Base-by-base conservation (phyloP, 2,113 vertebrate species). In the Platycercus adscitus region DNA sequence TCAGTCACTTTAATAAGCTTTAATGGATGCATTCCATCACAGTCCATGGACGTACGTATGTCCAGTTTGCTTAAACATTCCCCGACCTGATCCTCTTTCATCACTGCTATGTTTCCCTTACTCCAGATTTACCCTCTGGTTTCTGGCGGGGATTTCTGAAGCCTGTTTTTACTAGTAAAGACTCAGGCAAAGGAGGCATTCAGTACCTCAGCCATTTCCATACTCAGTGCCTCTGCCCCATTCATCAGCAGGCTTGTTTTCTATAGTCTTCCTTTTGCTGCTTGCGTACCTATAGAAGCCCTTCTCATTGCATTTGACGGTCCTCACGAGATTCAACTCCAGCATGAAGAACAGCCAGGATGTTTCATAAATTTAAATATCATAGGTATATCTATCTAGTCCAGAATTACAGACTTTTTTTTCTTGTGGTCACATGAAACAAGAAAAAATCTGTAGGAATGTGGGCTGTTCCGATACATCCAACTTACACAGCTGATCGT, bases 31-130 rank as follows among this genome's bases (percentile, higher is more conserved):
- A 66, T 24, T 41, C 49, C 55, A 73, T 15, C 64, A 87, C 16
- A 21, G 20, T 10, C 37, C 12, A 44, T 5, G 18, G 37, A 66
- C 0, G 37, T 63, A 31, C 1, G 1, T 7, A 39, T 2, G 5
- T 21, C 31, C 41, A 41, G 19, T 56, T 76, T 71, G 43, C 23
- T 52, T 9, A 52, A 55, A 7, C 29, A 43, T 70, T 73, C 33
- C 17, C 35, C 37, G 11, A 75, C 11, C 7, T 86, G 35, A 71
- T 25, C 16, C 24, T 81, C 28, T 81, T 84, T 20, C 33, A 77
- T 23, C 49, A 43, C 41, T 10, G 4, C 1, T 33, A 80, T 2
- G 2, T 24, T 3, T 47, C 75, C 47, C 17, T 55, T 43, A 10
- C 8, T 75, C 28, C 64, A 65, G 33, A 47, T 19, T 43, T 41